Evolutionary conservation across 2,113 vertebrate species (phyloP).

Genomic region (Rhynchomys soricoides): DNA sequence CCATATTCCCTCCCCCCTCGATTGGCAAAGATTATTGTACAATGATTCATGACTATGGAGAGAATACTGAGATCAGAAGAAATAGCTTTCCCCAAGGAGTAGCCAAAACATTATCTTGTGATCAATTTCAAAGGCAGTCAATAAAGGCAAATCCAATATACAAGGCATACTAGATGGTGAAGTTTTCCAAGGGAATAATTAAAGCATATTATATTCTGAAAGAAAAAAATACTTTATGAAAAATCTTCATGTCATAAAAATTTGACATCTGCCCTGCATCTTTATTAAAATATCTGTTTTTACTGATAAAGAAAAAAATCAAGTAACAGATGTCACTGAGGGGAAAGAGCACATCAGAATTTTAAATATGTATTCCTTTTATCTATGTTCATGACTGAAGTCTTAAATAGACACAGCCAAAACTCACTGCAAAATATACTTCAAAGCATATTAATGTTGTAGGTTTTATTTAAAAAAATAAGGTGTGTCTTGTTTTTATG

Average conservation of each 20-base stretch:
- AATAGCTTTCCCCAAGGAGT: constrained; percentile 2
- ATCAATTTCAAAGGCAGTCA: background rate
- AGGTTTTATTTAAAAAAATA: constrained; percentile 56
- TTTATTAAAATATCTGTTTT: constrained; percentile 45
- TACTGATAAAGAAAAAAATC: constrained; percentile 15
- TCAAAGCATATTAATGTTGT: constrained; percentile 2
- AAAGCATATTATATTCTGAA: background rate
- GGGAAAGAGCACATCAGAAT: constrained; percentile 41
- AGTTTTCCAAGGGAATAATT: constrained; percentile 34
- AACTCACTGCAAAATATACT: constrained; percentile 53
- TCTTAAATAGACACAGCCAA: background rate
- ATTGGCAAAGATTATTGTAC: background rate
- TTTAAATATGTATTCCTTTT: background rate
- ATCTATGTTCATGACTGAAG: constrained; percentile 44
- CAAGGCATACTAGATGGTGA: background rate
- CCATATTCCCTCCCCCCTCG: too few species aligned
- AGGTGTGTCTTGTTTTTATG: constrained; percentile 35
- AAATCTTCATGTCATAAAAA: background rate
- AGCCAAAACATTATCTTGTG: background rate
- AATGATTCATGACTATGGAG: background rate
- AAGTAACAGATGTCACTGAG: constrained; percentile 47
- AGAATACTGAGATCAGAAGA: background rate
- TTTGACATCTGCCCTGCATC: constrained; percentile 32
- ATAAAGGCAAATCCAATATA: background rate
- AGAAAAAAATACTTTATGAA: constrained; percentile 64